Conservation (phyloP, 2,888 invertebrate genomes). For the Polyploca ridens region DNA sequence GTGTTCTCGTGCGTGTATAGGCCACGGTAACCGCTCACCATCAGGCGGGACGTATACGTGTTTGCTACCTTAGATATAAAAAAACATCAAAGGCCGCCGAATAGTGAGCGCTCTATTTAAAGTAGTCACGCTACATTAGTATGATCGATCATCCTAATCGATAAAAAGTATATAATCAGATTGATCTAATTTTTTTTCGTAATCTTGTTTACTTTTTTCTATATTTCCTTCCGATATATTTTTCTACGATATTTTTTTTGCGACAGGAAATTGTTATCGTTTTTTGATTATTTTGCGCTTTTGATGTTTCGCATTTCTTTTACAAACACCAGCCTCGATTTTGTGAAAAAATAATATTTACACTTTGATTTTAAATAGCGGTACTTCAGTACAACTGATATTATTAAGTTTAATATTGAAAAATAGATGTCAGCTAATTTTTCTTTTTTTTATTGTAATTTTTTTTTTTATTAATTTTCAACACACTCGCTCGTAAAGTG, state of each 20-base stretch:
- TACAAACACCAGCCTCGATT: too few species aligned
- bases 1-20: too few species aligned
- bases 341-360: too few species aligned
- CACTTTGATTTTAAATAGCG: too few species aligned
- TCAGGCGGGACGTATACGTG: too few species aligned
- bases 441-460: too few species aligned
- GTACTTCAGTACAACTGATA: too few species aligned
- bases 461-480: too few species aligned
- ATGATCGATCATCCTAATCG: background rate
- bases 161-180: background rate
- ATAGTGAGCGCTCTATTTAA: background rate
- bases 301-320: constrained; percentile 8
- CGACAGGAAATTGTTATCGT: constrained; percentile 11
- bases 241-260: background rate
- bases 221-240: constrained; percentile 14
- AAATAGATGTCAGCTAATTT: too few species aligned
- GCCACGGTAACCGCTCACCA: too few species aligned
- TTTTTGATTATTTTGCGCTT: constrained; percentile 1
- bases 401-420: too few species aligned
- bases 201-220: background rate
- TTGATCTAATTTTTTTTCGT: constrained; percentile 1
- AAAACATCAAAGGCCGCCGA: background rate
- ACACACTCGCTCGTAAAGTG: too few species aligned
- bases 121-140: background rate
- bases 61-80: background rate